Conservation (phyloP, 1,140 invertebrate species). For the Sesamia nonagrioides region DNA sequence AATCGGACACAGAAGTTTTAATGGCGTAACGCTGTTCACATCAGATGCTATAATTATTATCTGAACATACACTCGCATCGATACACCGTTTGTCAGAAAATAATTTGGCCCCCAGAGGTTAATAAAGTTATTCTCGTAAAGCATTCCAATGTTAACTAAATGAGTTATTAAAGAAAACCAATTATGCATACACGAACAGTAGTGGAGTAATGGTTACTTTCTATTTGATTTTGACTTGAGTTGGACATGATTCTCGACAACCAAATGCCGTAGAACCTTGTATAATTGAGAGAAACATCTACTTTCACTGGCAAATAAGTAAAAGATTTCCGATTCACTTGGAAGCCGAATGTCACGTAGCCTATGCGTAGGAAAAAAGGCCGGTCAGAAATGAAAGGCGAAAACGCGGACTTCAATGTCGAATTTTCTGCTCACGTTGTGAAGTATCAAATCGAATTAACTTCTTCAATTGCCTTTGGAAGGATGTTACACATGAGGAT, state of each 20-base stretch:
- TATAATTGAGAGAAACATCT: slow-evolving; percentile 28
- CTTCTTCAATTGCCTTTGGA: neutral
- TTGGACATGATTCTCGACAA: slow-evolving; percentile 3
- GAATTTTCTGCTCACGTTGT: neutral
- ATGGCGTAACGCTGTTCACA: slow-evolving; percentile 29
- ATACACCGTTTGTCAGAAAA: slow-evolving; percentile 11
- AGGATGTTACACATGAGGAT: neutral
- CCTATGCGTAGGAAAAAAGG: slow-evolving; percentile 18
- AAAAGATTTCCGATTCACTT: slow-evolving; percentile 29
- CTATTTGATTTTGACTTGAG: slow-evolving; percentile 23
- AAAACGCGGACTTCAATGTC: slow-evolving; percentile 10
- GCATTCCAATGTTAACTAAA: neutral
- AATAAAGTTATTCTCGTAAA: slow-evolving; percentile 15
- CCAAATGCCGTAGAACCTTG: slow-evolving; percentile 8
- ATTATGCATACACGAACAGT: slow-evolving; percentile 19
- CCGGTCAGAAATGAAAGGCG: neutral
- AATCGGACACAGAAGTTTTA: slow-evolving; percentile 21
- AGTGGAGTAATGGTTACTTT: slow-evolving; percentile 26
- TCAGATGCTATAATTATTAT: slow-evolving; percentile 4
- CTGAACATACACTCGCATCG: neutral
- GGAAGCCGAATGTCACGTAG: slow-evolving; percentile 26
- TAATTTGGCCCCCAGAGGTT: slow-evolving; percentile 7
- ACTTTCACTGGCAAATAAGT: slow-evolving; percentile 43
- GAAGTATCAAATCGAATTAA: neutral
- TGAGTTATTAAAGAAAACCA: slow-evolving; percentile 25